Base-by-base conservation (phyloP, 1,140 invertebrate species). In the Carcinoscorpius rotundicauda region DNA sequence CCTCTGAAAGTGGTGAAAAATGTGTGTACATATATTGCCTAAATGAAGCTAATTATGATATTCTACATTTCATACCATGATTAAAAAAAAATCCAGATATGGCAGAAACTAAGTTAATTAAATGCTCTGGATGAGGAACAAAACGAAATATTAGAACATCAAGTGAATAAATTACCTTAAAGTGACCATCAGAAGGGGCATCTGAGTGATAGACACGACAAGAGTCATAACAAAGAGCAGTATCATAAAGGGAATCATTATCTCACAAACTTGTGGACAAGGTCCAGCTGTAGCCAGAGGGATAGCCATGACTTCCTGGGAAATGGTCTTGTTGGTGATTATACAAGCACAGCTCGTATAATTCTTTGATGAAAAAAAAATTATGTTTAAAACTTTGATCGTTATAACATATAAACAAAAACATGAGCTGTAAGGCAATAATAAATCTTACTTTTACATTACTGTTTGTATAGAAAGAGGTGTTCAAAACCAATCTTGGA, bases 211-310 rank as follows among this genome's bases (percentile, higher is more conserved):
- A 60, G 91, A 90, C 60, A 95, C 91, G 62, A 93, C 86, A 74
- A 94, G 92, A 9, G 92, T 94, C 88, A 96, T 94, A 75, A 94
- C 89, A 79, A 97, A 95, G 10, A 97, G 82, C 67, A 96, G 78
- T 75, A 94, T 88, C 69, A 97, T 86, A 79, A 97, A 97, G 58
- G 92, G 91, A 78, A 91, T 87, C 72, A 95, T 89, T 63, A 89
- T 93, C 75, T 88, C 86, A 77, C 92, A 97, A 61, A 87, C 85
- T 61, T 87, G 89, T 77, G 86, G 88, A 79, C 91, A 95, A 49
- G 89, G 88, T 58, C 91, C 92, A 61, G 87, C 88, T 58, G 88
- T 92, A 57, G 91, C 91, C 70, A 93, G 87, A 53, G 90, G 91
- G 68, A 93, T 87, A 57, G 89, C 87, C 57, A 87, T 89, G 6